Evolutionary conservation across 2,113 vertebrate genomes (phyloP).

Genomic region (Mormyrus iriodes): DNA sequence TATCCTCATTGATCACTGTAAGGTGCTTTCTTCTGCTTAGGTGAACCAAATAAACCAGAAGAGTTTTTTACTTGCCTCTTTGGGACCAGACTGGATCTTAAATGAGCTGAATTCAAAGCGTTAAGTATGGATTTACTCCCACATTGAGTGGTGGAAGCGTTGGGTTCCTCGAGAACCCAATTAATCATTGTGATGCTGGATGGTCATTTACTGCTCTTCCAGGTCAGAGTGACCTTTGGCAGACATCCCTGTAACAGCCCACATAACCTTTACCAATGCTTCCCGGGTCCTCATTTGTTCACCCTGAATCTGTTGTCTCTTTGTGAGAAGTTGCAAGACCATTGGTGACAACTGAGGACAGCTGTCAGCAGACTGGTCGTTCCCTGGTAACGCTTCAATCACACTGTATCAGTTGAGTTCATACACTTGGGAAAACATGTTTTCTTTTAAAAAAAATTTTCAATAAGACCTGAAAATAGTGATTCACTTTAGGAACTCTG

Average conservation of each 20-base stretch:
- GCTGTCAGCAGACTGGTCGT: neutral
- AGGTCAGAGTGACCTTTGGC: neutral
- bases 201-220: neutral
- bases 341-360: neutral
- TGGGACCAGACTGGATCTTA: neutral
- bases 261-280: neutral
- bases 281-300: neutral
- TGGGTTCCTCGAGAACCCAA: neutral
- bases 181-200: neutral
- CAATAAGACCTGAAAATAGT: neutral
- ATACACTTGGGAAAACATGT: neutral
- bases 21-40: too few species aligned
- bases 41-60: too few species aligned
- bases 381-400: neutral
- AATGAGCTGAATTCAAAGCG: neutral
- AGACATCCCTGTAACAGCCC: neutral
- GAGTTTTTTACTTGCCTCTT: too few species aligned
- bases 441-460: neutral
- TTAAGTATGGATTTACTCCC: neutral
- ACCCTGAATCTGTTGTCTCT: neutral
- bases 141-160: neutral
- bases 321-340: neutral
- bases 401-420: neutral
- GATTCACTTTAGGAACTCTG: too few species aligned
- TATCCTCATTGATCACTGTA: too few species aligned